Evolutionary conservation across 2,888 invertebrate species (phyloP).

Genomic region (Oligia latruncula): DNA sequence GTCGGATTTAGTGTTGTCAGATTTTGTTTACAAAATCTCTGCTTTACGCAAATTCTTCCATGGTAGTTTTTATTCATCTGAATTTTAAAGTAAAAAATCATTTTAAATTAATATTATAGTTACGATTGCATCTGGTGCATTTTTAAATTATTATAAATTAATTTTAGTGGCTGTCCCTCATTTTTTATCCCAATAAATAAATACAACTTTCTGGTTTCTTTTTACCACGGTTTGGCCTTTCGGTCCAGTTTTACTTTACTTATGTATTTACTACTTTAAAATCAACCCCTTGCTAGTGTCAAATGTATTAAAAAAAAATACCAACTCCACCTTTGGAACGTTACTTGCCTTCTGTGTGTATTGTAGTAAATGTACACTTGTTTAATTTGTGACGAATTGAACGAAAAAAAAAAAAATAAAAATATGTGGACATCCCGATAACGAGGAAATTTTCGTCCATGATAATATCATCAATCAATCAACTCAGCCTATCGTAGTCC

Average conservation of each 20-base stretch:
- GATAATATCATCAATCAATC: too few relatives aligned
- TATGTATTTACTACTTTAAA: too few relatives aligned
- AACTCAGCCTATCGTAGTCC: too few relatives aligned
- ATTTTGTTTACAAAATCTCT: conserved; percentile 46
- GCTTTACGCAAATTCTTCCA: conserved; percentile 40
- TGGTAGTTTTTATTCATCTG: conserved; percentile 29
- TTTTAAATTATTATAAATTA: neutral
- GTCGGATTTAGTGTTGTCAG: conserved; percentile 70
- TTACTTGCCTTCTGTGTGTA: neutral
- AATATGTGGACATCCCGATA: too few relatives aligned
- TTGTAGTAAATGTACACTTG: neutral
- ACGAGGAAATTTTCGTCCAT: too few relatives aligned
- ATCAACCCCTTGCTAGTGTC: too few relatives aligned
- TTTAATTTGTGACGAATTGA: neutral
- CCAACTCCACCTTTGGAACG: too few relatives aligned
- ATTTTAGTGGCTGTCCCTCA: too few relatives aligned
- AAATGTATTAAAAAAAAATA: too few relatives aligned
- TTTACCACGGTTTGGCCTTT: neutral
- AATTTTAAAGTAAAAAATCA: neutral
- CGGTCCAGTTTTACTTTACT: too few relatives aligned
- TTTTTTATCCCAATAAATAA: neutral
- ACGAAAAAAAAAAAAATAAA: too few relatives aligned
- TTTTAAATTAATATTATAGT: neutral
- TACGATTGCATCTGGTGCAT: neutral
- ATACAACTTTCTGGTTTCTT: neutral